These are phyloP conservation scores for Melipona quadrifasciata DNA, from an alignment of 1,140 invertebrate species.

Conservation along the genomic window DNA sequence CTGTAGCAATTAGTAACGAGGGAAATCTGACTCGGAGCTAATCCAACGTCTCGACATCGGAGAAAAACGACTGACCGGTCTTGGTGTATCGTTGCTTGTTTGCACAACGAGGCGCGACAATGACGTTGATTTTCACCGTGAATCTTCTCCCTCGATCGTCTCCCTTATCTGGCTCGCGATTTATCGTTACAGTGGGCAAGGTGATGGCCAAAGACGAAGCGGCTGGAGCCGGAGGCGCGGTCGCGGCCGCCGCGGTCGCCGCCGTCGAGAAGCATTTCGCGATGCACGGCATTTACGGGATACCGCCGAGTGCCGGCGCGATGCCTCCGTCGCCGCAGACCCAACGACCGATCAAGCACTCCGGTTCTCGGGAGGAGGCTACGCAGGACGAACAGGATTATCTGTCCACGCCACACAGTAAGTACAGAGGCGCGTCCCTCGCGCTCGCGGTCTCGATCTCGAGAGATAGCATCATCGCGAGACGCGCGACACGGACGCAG, in stretches of 20 bases:
- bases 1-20: not conserved
- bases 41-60: not conserved
- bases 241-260: constrained; percentile 72
- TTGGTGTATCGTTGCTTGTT: not conserved
- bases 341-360: constrained; percentile 78
- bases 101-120: not conserved
- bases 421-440: constrained; percentile 38
- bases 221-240: constrained; percentile 72
- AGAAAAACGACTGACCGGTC: not conserved
- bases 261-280: constrained; percentile 80
- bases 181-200: constrained; percentile 72
- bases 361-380: constrained; percentile 70
- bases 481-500: no score
- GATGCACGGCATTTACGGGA: constrained; percentile 78
- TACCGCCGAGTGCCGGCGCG: constrained; percentile 75
- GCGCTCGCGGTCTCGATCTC: no score
- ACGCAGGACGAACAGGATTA: constrained; percentile 78
- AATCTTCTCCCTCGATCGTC: not conserved
- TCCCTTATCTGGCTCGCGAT: not conserved
- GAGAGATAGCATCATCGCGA: no score
- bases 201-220: constrained; percentile 77
- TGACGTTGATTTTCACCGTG: not conserved
- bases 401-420: constrained; percentile 76
- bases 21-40: not conserved
- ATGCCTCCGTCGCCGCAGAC: constrained; percentile 77